Evolutionary conservation across 2,797 vertebrate species (phyloP), one percentile per base, ranked within the genome.

Genomic region (Cheirogaleus major): DNA sequence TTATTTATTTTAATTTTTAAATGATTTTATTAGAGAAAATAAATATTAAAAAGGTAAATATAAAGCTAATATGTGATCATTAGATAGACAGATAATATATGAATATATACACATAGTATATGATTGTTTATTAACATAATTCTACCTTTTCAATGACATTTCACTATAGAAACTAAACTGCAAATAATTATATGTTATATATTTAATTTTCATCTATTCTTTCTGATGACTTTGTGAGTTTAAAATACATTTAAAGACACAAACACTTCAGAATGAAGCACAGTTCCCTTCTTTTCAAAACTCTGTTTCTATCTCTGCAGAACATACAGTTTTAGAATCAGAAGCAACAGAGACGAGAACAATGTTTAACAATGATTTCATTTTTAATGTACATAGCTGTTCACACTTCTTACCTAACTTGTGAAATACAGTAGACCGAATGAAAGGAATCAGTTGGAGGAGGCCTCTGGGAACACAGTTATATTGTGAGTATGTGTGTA

Each of bases 41-140:
- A 87, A 93, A 72, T 78, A 67, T 41, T 95, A 50, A 81, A 83
- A 93, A 23, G 41, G 5, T 73, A 81, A 85, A 45, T 48, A 45
- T 41, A 86, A 96, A 81, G 22, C 8, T 90, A 73, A 84, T 59
- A n/a, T 67, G 13, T 27, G 57, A 38, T 41, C 13, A 67, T 52
- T 11, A 75, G 18, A 45, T 72, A 57, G 22, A 48, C 0, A 85
- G 4, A 67, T 90, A 50, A 80, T 76, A 70, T 59, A 25, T 61
- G 43, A 50, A 8, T 76, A 25, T 48, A 30, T 57, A 55, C 9
- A 12, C 5, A 57, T 6, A 50, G 3, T 85, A 86, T 48, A 73
- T 79, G 10, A n/a, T n/a, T 35, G 22, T 76, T 94, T 92, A 85
- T 93, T 85, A 61, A 78, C n/a, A 57, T 4, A 88, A 89, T 85